These are phyloP conservation scores for Coptotermes formosanus DNA, from an alignment of 1,140 invertebrate genomes.

Conservation along the genomic window DNA sequence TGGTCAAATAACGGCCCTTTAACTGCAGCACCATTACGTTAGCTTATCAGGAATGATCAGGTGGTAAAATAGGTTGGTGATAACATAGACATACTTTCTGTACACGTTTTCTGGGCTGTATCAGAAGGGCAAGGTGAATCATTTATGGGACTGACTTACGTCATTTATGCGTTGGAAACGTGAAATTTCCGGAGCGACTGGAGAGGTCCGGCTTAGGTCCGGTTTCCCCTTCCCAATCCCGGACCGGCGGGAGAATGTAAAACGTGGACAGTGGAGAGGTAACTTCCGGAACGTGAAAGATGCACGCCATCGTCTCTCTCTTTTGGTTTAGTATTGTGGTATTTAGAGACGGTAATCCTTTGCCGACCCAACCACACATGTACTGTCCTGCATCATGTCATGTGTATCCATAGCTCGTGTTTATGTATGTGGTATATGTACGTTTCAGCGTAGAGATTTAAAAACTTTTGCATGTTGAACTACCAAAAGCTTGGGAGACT, in stretches of 20 bases:
- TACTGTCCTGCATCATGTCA: no score
- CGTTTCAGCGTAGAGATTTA: no score
- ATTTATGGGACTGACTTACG: neutral
- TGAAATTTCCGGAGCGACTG: slow-evolving; percentile 13
- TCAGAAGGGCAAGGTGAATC: neutral
- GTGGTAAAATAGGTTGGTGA: no score
- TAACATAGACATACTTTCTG: no score
- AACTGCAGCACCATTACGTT: no score
- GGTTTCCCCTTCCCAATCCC: neutral
- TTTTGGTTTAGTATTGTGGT: neutral
- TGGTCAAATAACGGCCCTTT: no score
- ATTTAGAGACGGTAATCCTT: neutral
- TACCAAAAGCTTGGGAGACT: no score
- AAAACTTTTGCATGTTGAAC: no score
- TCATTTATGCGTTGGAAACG: neutral
- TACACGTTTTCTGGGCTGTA: no score
- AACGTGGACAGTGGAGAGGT: neutral
- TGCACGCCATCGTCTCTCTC: neutral
- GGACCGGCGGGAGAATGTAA: neutral
- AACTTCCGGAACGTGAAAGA: slow-evolving; percentile 5
- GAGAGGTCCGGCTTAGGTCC: slow-evolving; percentile 1
- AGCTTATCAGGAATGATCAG: no score
- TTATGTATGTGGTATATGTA: no score
- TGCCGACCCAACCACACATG: neutral
- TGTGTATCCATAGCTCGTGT: no score